A percentile compares a stretch with the other conserved stretches of the same genome.
phyloP scores from a whole-genome alignment of 2,888 invertebrate genomes.

The Bugulina stolonifera region DNA sequence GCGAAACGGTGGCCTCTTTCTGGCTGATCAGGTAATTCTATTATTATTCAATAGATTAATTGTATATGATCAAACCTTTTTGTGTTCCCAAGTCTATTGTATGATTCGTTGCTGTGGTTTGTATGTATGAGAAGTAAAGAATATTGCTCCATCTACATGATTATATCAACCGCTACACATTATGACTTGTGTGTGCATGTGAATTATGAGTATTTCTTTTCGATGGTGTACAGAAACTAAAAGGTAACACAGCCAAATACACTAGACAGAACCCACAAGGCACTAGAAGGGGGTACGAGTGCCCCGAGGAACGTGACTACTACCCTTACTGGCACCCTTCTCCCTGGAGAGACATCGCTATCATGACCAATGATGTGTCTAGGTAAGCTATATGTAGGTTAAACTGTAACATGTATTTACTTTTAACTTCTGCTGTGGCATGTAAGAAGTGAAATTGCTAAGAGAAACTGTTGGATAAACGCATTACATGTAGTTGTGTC shows the following conservation, averaged over 20 bases:
- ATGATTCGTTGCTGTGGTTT: not conserved
- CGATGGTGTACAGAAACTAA: slow-evolving; percentile 18
- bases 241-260: slow-evolving; percentile 34
- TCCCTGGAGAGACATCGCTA: slow-evolving; percentile 40
- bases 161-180: too few relatives aligned
- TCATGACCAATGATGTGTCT: slow-evolving; percentile 31
- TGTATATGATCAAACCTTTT: too few relatives aligned
- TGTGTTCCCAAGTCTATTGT: not conserved
- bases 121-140: not conserved
- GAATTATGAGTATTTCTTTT: too few relatives aligned
- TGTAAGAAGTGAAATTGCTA: too few relatives aligned
- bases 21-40: slow-evolving; percentile 52
- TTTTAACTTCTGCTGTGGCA: too few relatives aligned
- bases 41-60: too few relatives aligned
- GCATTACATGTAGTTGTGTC: too few relatives aligned
- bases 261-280: slow-evolving; percentile 50
- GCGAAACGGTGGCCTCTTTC: slow-evolving; percentile 48
- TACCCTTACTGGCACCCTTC: slow-evolving; percentile 51
- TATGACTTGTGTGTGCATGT: too few relatives aligned
- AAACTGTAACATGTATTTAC: slow-evolving; percentile 23
- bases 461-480: too few relatives aligned
- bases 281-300: slow-evolving; percentile 48
- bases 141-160: too few relatives aligned
- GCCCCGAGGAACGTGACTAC: slow-evolving; percentile 51
- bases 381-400: slow-evolving; percentile 28